Evolutionary conservation across 2,113 vertebrate species (phyloP).

Genomic region (Dasyprocta punctata): DNA sequence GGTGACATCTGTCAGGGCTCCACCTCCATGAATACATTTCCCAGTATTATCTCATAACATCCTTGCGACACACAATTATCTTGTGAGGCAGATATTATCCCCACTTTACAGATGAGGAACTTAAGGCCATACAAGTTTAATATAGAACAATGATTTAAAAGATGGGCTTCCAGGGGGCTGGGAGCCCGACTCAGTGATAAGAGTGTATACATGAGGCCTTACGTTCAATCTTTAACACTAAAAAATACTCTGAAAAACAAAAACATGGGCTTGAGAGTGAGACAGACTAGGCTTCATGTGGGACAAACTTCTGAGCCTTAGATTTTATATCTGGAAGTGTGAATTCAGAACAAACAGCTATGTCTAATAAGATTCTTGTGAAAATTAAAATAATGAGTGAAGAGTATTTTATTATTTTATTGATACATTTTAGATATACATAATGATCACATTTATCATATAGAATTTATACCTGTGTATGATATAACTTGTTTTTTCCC

Average conservation of each 20-base stretch:
- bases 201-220: neutral
- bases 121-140: conserved; percentile 3
- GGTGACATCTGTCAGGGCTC: neutral
- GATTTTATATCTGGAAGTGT: neutral
- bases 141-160: neutral
- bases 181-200: neutral
- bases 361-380: neutral
- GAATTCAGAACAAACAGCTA: conserved; percentile 18
- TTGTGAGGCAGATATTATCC: neutral
- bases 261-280: neutral
- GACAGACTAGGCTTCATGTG: neutral
- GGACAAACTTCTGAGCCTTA: conserved; percentile 12
- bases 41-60: neutral
- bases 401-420: neutral
- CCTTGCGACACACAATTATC: neutral
- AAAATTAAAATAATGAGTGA: conserved; percentile 25
- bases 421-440: neutral
- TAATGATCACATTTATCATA: neutral
- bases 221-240: neutral
- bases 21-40: neutral
- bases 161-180: neutral
- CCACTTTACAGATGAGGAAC: conserved; percentile 1
- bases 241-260: neutral
- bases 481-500: neutral
- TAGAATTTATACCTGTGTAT: neutral